phyloP scores from a whole-genome alignment of 2,113 vertebrate species.

The Tenrec ecaudatus region DNA sequence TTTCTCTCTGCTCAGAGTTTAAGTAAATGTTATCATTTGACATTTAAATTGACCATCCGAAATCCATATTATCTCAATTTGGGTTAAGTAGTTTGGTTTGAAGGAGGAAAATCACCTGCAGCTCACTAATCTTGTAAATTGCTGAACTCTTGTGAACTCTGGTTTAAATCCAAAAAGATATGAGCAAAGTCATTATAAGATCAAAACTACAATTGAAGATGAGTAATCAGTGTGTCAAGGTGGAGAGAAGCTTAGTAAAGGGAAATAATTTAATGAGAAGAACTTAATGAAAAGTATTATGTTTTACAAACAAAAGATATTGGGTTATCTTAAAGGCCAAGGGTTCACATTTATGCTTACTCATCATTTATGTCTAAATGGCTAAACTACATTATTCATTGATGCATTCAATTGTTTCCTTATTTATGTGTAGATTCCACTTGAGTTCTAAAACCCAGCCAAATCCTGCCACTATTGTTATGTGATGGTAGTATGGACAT shows the following conservation, averaged over 20 bases:
- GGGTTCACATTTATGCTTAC: neutral
- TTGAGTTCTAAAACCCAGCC: neutral
- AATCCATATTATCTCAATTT: neutral
- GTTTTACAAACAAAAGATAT: neutral
- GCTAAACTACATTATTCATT: neutral
- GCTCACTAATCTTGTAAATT: neutral
- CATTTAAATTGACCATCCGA: neutral
- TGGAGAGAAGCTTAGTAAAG: neutral
- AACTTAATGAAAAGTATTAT: neutral
- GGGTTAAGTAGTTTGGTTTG: neutral
- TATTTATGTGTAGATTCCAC: neutral
- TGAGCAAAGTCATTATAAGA: neutral
- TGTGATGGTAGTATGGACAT: neutral
- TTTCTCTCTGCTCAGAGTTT: fast-evolving
- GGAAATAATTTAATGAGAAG: neutral
- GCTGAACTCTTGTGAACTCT: neutral
- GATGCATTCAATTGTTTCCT: neutral
- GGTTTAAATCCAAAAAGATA: neutral
- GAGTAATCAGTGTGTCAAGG: neutral
- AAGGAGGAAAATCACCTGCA: neutral
- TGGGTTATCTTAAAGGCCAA: neutral
- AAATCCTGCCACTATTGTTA: neutral
- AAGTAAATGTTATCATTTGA: neutral
- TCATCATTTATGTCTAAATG: neutral
- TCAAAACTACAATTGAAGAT: neutral